Conservation (phyloP, 2,797 vertebrate genomes). For the Prionace glauca region DNA sequence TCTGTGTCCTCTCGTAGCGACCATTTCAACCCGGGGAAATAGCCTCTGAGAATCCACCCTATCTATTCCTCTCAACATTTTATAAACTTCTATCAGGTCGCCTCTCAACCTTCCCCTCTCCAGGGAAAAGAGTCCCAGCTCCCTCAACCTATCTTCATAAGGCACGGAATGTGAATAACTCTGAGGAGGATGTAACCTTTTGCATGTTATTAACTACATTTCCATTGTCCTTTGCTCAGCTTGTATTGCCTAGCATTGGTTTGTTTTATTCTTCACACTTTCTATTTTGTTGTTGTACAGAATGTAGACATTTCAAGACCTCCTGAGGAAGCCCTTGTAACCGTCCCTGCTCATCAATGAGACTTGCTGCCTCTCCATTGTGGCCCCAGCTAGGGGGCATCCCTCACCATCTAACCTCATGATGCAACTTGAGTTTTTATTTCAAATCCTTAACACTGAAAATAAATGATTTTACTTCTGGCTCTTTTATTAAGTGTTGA, state of each 20-base stretch:
- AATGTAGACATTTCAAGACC: slow-evolving; percentile 68
- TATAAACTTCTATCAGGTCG: no score
- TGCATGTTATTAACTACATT: not conserved
- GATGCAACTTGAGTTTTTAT: slow-evolving; percentile 13
- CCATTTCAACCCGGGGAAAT: no score
- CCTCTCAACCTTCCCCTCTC: no score
- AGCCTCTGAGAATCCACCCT: no score
- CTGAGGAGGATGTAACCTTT: not conserved
- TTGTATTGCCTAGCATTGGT: not conserved
- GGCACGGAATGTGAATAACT: not conserved
- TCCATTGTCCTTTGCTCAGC: not conserved
- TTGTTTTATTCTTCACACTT: slow-evolving; percentile 3
- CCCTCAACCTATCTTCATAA: no score
- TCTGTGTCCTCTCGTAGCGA: no score
- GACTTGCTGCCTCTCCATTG: slow-evolving; percentile 39
- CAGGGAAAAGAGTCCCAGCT: no score
- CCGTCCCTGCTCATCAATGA: slow-evolving; percentile 67
- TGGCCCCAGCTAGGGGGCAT: not conserved
- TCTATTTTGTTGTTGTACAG: slow-evolving; percentile 54
- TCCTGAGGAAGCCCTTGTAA: slow-evolving; percentile 64
- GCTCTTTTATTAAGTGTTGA: not conserved
- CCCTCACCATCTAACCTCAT: not conserved
- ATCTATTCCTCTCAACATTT: no score
- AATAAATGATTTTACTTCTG: slow-evolving; percentile 7
- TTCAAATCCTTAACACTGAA: slow-evolving; percentile 18